These are phyloP conservation scores for Lomographa bimaculata DNA, from an alignment of 2,888 invertebrate species.

Conservation along the genomic window DNA sequence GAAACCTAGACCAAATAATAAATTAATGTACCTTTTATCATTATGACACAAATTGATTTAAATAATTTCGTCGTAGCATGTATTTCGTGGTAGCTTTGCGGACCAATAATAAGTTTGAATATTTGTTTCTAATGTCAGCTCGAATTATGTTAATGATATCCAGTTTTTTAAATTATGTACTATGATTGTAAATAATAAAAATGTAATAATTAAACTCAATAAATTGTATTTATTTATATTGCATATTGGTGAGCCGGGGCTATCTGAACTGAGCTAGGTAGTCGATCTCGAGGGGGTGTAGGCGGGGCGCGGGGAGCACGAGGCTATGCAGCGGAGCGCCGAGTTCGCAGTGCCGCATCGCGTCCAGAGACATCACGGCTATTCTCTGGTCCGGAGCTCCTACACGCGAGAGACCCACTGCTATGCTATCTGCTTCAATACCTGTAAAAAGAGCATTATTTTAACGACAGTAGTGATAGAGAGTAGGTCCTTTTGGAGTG, in stretches of 20 bases:
- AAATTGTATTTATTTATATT: conserved; percentile 46
- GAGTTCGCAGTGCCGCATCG: conserved; percentile 89
- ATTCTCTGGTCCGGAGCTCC: conserved; percentile 94
- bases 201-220: conserved; percentile 68
- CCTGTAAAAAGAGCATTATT: conserved; percentile 49
- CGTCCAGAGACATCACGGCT: conserved; percentile 87
- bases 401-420: conserved; percentile 95
- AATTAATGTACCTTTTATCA: conserved; percentile 82
- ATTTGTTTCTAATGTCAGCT: conserved; percentile 69
- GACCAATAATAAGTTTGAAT: conserved; percentile 75
- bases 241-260: too few relatives aligned
- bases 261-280: conserved; percentile 89
- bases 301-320: conserved; percentile 90
- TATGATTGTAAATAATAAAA: conserved; percentile 80
- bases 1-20: conserved; percentile 84
- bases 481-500: too few relatives aligned
- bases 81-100: conserved; percentile 79
- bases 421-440: conserved; percentile 84
- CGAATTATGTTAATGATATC: conserved; percentile 78
- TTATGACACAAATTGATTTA: conserved; percentile 67
- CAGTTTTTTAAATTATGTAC: conserved; percentile 52
- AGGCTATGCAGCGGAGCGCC: conserved; percentile 97
- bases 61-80: conserved; percentile 66
- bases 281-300: conserved; percentile 96
- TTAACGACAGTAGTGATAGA: too few relatives aligned